Conservation (phyloP, 2,113 vertebrate genomes). For the Psilopsiagon aurifrons region DNA sequence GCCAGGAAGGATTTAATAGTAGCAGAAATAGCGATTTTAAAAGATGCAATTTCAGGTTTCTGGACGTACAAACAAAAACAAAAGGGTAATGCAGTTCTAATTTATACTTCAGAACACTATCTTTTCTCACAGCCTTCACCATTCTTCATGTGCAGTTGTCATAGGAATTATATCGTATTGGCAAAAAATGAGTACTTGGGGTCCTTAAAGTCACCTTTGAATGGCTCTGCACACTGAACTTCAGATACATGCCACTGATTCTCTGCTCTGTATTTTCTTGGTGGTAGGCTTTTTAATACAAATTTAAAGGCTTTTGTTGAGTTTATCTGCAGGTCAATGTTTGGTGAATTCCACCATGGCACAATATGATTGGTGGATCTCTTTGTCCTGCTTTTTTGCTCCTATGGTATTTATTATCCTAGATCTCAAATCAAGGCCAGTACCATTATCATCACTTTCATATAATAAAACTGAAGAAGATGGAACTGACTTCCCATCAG, state of each 20-base stretch:
- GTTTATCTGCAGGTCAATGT: neutral
- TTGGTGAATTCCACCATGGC: neutral
- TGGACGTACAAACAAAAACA: neutral
- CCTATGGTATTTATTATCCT: neutral
- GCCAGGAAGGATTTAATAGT: neutral
- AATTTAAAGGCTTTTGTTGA: neutral
- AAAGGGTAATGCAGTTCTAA: neutral
- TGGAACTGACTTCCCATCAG: neutral
- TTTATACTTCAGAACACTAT: neutral
- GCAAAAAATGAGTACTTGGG: neutral
- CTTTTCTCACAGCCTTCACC: neutral
- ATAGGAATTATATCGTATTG: neutral
- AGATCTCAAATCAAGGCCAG: neutral
- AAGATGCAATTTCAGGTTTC: neutral
- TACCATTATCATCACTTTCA: neutral
- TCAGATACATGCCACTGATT: neutral
- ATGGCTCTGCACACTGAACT: neutral
- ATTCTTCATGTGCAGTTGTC: neutral
- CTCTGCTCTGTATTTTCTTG: neutral
- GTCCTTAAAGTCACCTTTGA: rapidly evolving
- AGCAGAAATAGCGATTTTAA: neutral
- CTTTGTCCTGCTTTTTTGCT: neutral
- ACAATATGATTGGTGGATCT: neutral
- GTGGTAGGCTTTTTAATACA: neutral
- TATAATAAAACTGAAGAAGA: neutral